A percentile compares a stretch with the other conserved stretches of the same genome.
These are phyloP conservation scores for Xanthorhoe designata DNA, from an alignment of 2,888 invertebrate species.

Conservation along the genomic window DNA sequence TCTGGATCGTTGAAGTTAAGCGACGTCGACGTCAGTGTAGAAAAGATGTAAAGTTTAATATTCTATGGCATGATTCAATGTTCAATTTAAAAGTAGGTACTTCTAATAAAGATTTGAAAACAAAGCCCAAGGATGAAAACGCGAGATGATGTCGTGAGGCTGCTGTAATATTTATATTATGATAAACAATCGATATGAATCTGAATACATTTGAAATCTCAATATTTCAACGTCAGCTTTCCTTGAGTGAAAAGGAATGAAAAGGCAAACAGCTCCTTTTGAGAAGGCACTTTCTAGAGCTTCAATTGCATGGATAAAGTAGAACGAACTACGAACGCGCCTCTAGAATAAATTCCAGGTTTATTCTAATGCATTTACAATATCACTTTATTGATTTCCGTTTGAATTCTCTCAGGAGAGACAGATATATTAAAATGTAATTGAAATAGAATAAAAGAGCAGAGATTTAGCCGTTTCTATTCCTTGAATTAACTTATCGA, in stretches of 20 bases:
- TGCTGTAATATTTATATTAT: constrained; percentile 28
- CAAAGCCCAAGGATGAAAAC: too few species aligned
- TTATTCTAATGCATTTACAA: constrained; percentile 16
- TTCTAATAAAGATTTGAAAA: too few species aligned
- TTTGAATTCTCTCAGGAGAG: constrained; percentile 14
- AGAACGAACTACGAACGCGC: constrained; percentile 30
- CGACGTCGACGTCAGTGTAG: too few species aligned
- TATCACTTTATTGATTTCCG: constrained; percentile 15
- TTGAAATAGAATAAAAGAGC: background rate
- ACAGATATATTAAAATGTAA: constrained; percentile 2
- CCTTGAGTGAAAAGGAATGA: constrained; percentile 51
- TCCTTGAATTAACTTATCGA: background rate
- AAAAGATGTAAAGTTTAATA: too few species aligned
- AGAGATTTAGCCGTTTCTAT: background rate
- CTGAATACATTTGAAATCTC: constrained; percentile 41
- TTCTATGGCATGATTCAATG: too few species aligned
- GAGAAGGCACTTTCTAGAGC: constrained; percentile 48
- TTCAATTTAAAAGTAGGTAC: too few species aligned
- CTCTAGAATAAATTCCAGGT: constrained; percentile 34
- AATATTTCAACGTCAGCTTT: constrained; percentile 48
- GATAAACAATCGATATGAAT: constrained; percentile 33
- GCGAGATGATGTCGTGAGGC: background rate
- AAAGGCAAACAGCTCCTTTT: constrained; percentile 55
- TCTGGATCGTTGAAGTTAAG: too few species aligned
- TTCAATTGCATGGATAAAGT: constrained; percentile 39